Base-by-base conservation (phyloP, 2,888 invertebrate genomes). In the Drosophila robusta region DNA sequence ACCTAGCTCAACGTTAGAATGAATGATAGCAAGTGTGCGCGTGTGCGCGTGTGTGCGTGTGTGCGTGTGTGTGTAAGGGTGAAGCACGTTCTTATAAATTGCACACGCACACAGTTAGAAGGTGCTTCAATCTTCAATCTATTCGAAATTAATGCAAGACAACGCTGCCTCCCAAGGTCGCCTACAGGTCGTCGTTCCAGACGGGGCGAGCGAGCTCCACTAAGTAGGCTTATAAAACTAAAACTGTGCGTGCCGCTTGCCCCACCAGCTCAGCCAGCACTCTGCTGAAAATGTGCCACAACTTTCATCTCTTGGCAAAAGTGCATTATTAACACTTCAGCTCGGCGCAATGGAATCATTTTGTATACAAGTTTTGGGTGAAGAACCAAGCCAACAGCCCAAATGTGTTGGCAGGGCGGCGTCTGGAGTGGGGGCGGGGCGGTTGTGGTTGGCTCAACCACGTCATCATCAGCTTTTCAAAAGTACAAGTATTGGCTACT, bases 241-340 rank as follows among this genome's bases (percentile, higher is more conserved):
- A 52, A 73, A 61, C 34, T 47, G 58, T 56, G 69, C 62, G 56
- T 68, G 68, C 32, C 3, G 11, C 32, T 11, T 8, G 14, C 8
- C 3, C 29, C 8, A 18, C 0, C 1, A 6, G 7, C 8, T 3
- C 24, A 8, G 1, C 18, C 22, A 22, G 22, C 9, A 3, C 26
- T 29, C 29, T 9, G 9, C 29, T 29, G 1, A 29, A 29, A 29
- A 29, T 73, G 46, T 75, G 52, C 36, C 55, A 51, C 22, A 47
- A 57, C 56, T 64, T 64, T 64, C 57, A 55, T 36, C 60, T 61
- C 52, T 68, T 60, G 24, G 32, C 41, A 39, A 70, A 79, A 80
- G 79, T 80, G 80, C 80, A 85, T 80, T 80, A 85, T 85, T 80
- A 82, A 80, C 80, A 80, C 82, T 82, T 82, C 61, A 85, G 60